Percentiles rank a stretch among this genome's conserved stretches.
These are phyloP conservation scores for Alitta virens DNA, from an alignment of 2,888 invertebrate genomes.

Conservation along the genomic window DNA sequence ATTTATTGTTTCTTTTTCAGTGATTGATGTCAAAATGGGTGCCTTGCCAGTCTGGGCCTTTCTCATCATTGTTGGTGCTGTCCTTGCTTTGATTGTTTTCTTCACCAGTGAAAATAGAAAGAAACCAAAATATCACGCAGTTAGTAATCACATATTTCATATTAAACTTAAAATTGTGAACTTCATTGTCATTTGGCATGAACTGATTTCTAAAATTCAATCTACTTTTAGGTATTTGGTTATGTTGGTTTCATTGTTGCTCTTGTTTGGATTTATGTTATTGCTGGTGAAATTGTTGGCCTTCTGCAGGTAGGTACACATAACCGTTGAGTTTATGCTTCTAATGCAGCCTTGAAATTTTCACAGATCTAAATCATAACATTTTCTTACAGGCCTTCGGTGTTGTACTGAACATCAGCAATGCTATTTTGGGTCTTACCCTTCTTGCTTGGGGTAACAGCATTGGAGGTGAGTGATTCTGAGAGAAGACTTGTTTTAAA, in stretches of 20 bases:
- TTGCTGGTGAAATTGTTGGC: constrained; percentile 66
- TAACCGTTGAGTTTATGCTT: too few relatives aligned
- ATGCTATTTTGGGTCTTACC: constrained; percentile 66
- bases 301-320: constrained; percentile 50
- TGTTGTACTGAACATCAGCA: constrained; percentile 62
- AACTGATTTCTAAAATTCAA: background rate
- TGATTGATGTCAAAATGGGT: constrained; percentile 1
- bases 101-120: constrained; percentile 47
- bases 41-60: constrained; percentile 45
- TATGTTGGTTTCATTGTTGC: constrained; percentile 63
- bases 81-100: constrained; percentile 45
- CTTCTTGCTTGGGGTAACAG: constrained; percentile 69
- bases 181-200: too few relatives aligned
- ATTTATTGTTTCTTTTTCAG: too few relatives aligned
- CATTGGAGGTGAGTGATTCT: constrained; percentile 58
- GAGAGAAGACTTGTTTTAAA: background rate
- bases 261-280: constrained; percentile 64
- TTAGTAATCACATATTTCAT: constrained; percentile 31
- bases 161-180: too few relatives aligned
- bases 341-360: too few relatives aligned
- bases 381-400: constrained; percentile 61
- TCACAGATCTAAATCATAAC: too few relatives aligned
- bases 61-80: constrained; percentile 38
- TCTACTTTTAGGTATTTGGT: constrained; percentile 55
- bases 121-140: constrained; percentile 54